Percentiles rank a stretch among this genome's conserved stretches.
These are phyloP conservation scores for Fukomys damarensis DNA, from an alignment of 2,113 vertebrate species.

Conservation along the genomic window DNA sequence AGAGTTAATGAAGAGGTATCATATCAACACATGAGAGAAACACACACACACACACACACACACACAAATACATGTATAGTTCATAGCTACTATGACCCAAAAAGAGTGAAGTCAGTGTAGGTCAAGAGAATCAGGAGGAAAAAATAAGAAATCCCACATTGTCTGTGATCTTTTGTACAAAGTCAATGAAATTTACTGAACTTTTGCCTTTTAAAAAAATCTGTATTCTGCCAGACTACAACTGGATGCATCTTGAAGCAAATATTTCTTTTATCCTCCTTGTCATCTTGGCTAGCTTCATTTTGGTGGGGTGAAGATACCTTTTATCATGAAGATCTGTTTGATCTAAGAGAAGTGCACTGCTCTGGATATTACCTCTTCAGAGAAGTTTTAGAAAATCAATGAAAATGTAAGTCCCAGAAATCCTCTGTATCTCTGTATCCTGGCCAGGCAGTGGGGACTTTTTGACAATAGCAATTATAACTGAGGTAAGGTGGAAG, in stretches of 20 bases:
- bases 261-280: constrained; percentile 49
- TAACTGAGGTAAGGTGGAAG: neutral
- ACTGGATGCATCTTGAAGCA: neutral
- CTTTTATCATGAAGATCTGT: constrained; percentile 68
- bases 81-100: neutral
- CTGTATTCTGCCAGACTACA: neutral
- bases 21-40: neutral
- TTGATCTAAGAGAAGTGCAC: constrained; percentile 34
- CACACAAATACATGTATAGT: neutral
- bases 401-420: constrained; percentile 21
- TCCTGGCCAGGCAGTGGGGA: accelerated
- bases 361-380: neutral
- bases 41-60: neutral
- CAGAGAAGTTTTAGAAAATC: constrained; percentile 14
- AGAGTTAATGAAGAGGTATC: neutral
- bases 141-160: neutral
- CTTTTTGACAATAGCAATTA: neutral
- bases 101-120: neutral
- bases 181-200: constrained; percentile 43
- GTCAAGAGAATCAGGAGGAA: neutral
- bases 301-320: neutral
- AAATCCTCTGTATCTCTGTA: neutral
- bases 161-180: constrained; percentile 9
- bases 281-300: neutral
- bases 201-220: neutral